These are phyloP conservation scores for Drosophila nr. perissopoda DNA, from an alignment of 2,888 invertebrate genomes.

Conservation along the genomic window DNA sequence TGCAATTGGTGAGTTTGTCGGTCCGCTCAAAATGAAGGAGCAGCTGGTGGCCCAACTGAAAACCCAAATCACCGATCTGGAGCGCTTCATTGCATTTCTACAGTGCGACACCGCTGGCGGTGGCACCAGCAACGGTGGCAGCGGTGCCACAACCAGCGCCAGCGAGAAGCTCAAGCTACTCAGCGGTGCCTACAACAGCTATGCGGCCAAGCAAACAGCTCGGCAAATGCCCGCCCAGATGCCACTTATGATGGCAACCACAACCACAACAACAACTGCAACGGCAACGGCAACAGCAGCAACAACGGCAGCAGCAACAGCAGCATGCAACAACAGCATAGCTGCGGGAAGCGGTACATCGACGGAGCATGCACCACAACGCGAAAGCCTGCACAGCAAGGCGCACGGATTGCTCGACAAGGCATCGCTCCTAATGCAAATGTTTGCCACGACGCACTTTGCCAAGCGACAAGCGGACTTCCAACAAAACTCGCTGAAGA, in stretches of 20 bases:
- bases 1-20: conserved; percentile 95
- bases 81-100: conserved; percentile 97
- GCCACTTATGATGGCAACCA: conserved; percentile 2
- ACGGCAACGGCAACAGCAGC: not conserved
- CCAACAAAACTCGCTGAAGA: conserved; percentile 92
- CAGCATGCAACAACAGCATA: conserved; percentile 11
- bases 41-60: conserved; percentile 97
- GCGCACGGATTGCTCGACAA: conserved; percentile 90
- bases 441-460: conserved; percentile 96
- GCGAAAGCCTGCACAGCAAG: conserved; percentile 82
- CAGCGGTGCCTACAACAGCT: conserved; percentile 83
- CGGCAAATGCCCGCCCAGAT: conserved; percentile 34
- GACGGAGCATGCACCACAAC: conserved; percentile 18
- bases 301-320: conserved; percentile 3
- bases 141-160: conserved; percentile 19
- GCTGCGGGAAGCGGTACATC: conserved; percentile 1
- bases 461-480: conserved; percentile 89
- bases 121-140: conserved; percentile 79
- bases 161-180: conserved; percentile 66
- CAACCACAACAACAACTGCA: conserved; percentile 9
- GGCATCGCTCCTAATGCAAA: conserved; percentile 95
- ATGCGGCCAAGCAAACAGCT: conserved; percentile 83
- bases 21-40: conserved; percentile 97
- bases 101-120: conserved; percentile 90
- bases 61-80: conserved; percentile 98